These are phyloP conservation scores for Anser brachyrhynchus DNA, from an alignment of 2,113 vertebrate species.

Conservation along the genomic window DNA sequence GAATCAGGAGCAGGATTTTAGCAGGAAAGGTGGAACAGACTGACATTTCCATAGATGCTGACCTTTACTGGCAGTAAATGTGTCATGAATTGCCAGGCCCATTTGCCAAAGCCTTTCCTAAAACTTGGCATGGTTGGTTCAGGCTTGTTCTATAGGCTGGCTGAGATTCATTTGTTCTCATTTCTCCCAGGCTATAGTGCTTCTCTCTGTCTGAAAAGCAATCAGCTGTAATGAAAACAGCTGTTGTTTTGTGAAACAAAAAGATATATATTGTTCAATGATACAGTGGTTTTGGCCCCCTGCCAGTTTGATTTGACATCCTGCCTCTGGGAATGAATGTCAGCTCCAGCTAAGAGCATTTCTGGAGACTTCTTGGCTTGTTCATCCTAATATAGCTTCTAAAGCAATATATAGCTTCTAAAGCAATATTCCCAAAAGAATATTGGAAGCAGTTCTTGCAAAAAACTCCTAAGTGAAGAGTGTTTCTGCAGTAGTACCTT, in stretches of 20 bases:
- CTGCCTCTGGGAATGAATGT: not conserved
- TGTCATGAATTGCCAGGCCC: not conserved
- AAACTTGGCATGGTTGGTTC: not conserved
- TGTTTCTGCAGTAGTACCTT: not conserved
- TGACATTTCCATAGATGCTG: not conserved
- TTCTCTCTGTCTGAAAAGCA: not conserved
- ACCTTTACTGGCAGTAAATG: not conserved
- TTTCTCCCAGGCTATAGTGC: fast-evolving
- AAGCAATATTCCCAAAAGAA: not conserved
- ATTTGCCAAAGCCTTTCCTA: not conserved
- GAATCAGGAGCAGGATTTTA: not conserved
- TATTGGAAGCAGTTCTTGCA: not conserved
- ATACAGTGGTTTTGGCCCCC: not conserved
- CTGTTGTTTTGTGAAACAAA: not conserved
- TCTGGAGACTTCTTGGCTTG: not conserved
- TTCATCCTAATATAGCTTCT: not conserved
- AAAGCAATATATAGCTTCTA: not conserved
- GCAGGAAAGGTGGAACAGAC: not conserved
- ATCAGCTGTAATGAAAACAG: not conserved
- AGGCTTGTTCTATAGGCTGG: not conserved
- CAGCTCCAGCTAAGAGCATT: not conserved
- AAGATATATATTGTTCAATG: not conserved
- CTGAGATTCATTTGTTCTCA: not conserved
- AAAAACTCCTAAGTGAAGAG: not conserved
- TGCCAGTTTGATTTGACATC: not conserved